These are phyloP conservation scores for Hipparchia sbordonii DNA, from an alignment of 2,888 invertebrate species.

Conservation along the genomic window DNA sequence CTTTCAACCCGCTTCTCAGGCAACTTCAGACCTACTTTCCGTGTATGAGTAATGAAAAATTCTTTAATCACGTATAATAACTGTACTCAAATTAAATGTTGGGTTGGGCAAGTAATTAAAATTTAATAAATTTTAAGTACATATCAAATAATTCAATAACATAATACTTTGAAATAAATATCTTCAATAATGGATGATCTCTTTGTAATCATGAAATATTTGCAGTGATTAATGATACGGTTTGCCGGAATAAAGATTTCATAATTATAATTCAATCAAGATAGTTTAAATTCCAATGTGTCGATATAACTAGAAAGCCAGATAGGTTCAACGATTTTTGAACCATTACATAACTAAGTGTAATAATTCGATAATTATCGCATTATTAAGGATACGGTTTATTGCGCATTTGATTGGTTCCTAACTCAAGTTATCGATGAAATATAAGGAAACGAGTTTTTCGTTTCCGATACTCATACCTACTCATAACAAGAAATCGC, in stretches of 20 bases:
- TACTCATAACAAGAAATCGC: not conserved
- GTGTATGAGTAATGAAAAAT: too few relatives aligned
- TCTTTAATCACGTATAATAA: not conserved
- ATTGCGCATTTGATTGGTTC: constrained; percentile 24
- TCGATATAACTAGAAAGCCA: constrained; percentile 30
- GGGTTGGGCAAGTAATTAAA: not conserved
- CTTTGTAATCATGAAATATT: not conserved
- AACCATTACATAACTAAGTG: constrained; percentile 16
- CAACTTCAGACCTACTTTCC: too few relatives aligned
- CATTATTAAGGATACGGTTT: constrained; percentile 33
- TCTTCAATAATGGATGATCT: not conserved
- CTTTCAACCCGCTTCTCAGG: too few relatives aligned
- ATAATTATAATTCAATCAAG: constrained; percentile 16
- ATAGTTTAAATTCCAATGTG: constrained; percentile 7
- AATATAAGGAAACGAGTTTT: constrained; percentile 30
- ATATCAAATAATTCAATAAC: not conserved
- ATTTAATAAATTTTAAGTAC: not conserved
- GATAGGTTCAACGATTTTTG: not conserved
- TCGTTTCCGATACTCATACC: constrained; percentile 23
- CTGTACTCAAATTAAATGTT: too few relatives aligned
- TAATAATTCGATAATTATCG: constrained; percentile 28
- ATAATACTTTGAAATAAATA: not conserved
- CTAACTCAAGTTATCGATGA: constrained; percentile 28
- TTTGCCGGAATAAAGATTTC: constrained; percentile 1
- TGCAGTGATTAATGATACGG: not conserved